Conservation (phyloP, 2,797 vertebrate genomes). For the Cyprinella venusta region DNA sequence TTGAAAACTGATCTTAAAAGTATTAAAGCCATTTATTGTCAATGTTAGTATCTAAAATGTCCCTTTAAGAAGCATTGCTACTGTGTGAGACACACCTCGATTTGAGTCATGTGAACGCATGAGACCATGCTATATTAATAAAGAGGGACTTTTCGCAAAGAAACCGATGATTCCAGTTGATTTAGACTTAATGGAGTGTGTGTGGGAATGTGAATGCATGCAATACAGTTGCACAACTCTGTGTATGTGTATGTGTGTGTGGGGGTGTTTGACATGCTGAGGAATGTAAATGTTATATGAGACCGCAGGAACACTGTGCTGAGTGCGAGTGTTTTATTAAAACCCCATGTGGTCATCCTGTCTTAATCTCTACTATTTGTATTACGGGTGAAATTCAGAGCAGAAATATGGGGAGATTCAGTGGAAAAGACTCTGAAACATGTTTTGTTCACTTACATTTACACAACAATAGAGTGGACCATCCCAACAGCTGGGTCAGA, state of each 20-base stretch:
- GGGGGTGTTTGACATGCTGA: background rate
- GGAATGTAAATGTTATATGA: conserved; percentile 39
- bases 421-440: background rate
- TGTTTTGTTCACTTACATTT: background rate
- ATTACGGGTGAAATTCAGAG: conserved; percentile 10
- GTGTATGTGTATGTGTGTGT: background rate
- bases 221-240: conserved; percentile 10
- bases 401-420: background rate
- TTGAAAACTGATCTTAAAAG: background rate
- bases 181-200: background rate
- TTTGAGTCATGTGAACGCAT: background rate
- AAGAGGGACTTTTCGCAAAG: background rate
- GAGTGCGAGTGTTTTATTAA: conserved; percentile 20
- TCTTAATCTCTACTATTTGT: background rate
- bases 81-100: background rate
- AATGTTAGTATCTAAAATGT: background rate
- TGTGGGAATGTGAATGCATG: background rate
- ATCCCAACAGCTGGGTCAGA: too few relatives aligned
- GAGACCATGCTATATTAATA: background rate
- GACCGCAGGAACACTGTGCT: background rate
- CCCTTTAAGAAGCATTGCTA: background rate
- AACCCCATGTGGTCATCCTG: background rate
- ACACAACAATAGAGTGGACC: background rate
- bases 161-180: background rate
- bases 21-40: background rate